Conservation (phyloP, 1,140 invertebrate species). For the Cheumatopsyche charites region DNA sequence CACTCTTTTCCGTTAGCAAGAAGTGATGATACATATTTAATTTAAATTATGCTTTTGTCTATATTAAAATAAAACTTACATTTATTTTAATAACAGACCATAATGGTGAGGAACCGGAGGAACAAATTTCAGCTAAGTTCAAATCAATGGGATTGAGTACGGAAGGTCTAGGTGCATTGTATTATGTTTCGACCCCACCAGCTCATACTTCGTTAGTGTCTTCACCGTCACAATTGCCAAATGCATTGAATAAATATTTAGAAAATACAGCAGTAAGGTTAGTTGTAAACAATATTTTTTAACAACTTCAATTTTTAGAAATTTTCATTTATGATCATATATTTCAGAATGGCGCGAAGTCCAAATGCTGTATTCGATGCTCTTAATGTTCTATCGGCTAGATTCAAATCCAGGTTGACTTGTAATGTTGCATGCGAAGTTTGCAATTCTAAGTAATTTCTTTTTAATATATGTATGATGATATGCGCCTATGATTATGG, state of each 20-base stretch:
- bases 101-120: slow-evolving; percentile 66
- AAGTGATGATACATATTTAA: slow-evolving; percentile 49
- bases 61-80: not conserved
- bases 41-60: slow-evolving; percentile 4
- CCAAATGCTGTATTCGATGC: slow-evolving; percentile 33
- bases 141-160: slow-evolving; percentile 66
- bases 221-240: slow-evolving; percentile 25
- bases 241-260: slow-evolving; percentile 35
- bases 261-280: slow-evolving; percentile 42
- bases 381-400: slow-evolving; percentile 29
- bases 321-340: not conserved
- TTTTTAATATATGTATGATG: too few relatives aligned
- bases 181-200: slow-evolving; percentile 63
- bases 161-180: slow-evolving; percentile 76
- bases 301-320: not conserved
- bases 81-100: slow-evolving; percentile 20
- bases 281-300: not conserved
- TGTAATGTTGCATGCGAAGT: slow-evolving; percentile 42
- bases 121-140: slow-evolving; percentile 70
- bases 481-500: too few relatives aligned
- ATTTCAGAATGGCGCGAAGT: slow-evolving; percentile 40
- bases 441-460: slow-evolving; percentile 38
- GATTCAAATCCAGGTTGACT: slow-evolving; percentile 39
- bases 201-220: slow-evolving; percentile 2
- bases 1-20: slow-evolving; percentile 69